These are phyloP conservation scores for Belgica antarctica DNA, from an alignment of 2,888 invertebrate genomes.

Conservation along the genomic window DNA sequence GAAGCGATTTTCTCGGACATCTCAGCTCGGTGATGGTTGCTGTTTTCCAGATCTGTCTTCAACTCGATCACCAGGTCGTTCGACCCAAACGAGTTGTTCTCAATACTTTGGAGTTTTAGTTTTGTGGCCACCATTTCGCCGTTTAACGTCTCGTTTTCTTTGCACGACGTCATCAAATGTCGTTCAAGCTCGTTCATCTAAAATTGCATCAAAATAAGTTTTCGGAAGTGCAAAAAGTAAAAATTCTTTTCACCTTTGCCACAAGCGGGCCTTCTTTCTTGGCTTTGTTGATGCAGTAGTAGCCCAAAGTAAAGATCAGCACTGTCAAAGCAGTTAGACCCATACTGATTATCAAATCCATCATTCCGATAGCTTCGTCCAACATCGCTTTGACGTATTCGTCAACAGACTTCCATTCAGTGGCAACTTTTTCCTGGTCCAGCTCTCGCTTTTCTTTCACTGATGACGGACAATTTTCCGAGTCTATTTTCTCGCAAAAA, in stretches of 20 bases:
- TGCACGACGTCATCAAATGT: constrained; percentile 59
- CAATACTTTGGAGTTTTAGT: constrained; percentile 62
- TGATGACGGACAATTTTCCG: constrained; percentile 30
- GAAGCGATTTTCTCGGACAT: constrained; percentile 67
- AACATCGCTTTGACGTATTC: constrained; percentile 48
- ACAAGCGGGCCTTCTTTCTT: constrained; percentile 69
- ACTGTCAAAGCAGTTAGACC: constrained; percentile 69
- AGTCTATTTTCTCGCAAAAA: constrained; percentile 37
- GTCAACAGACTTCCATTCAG: constrained; percentile 46
- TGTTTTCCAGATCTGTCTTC: constrained; percentile 63
- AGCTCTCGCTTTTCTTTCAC: constrained; percentile 23
- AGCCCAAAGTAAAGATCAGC: constrained; percentile 70
- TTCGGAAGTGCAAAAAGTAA: background rate
- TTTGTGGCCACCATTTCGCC: constrained; percentile 63
- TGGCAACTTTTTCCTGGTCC: background rate
- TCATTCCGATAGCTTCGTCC: constrained; percentile 51
- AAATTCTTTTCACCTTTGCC: constrained; percentile 54
- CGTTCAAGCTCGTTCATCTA: constrained; percentile 63
- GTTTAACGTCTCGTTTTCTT: constrained; percentile 67
- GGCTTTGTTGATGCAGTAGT: constrained; percentile 74
- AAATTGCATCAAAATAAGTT: background rate
- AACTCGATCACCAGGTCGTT: constrained; percentile 70
- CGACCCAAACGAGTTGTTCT: constrained; percentile 69
- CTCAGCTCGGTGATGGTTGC: constrained; percentile 55
- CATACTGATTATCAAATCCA: constrained; percentile 61